These are phyloP conservation scores for Corythucha ciliata DNA, from an alignment of 2,888 invertebrate species.

Conservation along the genomic window DNA sequence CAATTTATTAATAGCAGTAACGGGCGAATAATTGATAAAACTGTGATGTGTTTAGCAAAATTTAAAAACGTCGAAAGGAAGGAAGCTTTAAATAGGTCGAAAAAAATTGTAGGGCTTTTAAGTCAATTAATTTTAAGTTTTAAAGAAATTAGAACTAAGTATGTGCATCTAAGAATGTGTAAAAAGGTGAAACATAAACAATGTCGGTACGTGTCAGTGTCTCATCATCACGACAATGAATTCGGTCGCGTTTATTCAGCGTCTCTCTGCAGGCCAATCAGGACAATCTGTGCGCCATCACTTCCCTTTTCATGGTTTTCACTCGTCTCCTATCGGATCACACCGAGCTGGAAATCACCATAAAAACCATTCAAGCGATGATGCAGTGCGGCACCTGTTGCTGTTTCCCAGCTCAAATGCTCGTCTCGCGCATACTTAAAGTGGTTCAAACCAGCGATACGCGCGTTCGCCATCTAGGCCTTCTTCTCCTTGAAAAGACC, in stretches of 20 bases:
- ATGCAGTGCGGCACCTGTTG: slow-evolving; percentile 53
- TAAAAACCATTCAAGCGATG: slow-evolving; percentile 45
- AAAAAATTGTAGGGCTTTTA: slow-evolving; percentile 49
- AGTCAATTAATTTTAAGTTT: slow-evolving; percentile 49
- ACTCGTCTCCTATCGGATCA: slow-evolving; percentile 37
- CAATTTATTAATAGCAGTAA: slow-evolving; percentile 51
- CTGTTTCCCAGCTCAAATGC: slow-evolving; percentile 47
- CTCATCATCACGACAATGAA: slow-evolving; percentile 52
- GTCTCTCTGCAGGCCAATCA: slow-evolving; percentile 39
- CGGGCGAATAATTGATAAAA: slow-evolving; percentile 49
- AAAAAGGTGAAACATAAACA: slow-evolving; percentile 46
- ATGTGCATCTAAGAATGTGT: slow-evolving; percentile 49
- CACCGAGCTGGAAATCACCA: slow-evolving; percentile 31
- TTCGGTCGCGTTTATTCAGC: slow-evolving; percentile 47
- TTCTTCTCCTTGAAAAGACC: slow-evolving; percentile 50
- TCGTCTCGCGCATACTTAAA: slow-evolving; percentile 37
- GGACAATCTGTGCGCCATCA: slow-evolving; percentile 47
- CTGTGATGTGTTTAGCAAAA: slow-evolving; percentile 48
- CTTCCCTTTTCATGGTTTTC: slow-evolving; percentile 49
- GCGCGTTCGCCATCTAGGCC: slow-evolving; percentile 43
- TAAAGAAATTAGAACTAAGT: slow-evolving; percentile 50
- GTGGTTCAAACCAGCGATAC: slow-evolving; percentile 41
- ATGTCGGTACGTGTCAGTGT: slow-evolving; percentile 43
- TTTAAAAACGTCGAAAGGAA: slow-evolving; percentile 44
- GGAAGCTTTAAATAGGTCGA: slow-evolving; percentile 44